Evolutionary conservation across 2,113 vertebrate genomes (phyloP).

Genomic region (Corythoichthys intestinalis): DNA sequence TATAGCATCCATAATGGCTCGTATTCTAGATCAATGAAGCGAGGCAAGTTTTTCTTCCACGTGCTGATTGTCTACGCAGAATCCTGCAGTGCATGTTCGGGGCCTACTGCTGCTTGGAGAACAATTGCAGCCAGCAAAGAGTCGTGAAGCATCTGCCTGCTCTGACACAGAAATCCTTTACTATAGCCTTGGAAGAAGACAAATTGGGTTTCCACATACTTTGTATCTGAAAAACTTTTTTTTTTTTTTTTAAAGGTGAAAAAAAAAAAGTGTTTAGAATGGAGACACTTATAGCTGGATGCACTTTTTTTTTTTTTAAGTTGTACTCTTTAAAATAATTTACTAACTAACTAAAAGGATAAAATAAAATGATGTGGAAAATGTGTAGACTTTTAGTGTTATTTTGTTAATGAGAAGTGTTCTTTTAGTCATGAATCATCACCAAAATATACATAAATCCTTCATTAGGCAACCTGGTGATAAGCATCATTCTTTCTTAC

Average conservation of each 20-base stretch:
- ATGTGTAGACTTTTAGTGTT: too few relatives aligned
- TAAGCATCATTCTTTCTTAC: not conserved
- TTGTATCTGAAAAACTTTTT: not conserved
- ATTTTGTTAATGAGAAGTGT: too few relatives aligned
- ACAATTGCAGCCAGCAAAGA: slow-evolving; percentile 72
- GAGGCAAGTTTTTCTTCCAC: slow-evolving; percentile 57
- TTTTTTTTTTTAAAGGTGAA: not conserved
- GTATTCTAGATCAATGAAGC: slow-evolving; percentile 71
- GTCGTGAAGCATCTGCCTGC: slow-evolving; percentile 66
- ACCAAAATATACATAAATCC: too few relatives aligned
- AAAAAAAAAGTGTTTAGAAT: not conserved
- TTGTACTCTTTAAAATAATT: too few relatives aligned
- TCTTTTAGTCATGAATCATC: too few relatives aligned
- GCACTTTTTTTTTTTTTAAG: too few relatives aligned
- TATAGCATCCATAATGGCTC: slow-evolving; percentile 75
- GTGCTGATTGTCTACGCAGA: slow-evolving; percentile 51
- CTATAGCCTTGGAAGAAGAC: slow-evolving; percentile 50
- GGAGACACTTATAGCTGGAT: too few relatives aligned
- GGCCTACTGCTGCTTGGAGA: slow-evolving; percentile 71
- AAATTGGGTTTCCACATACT: not conserved
- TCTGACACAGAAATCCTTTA: slow-evolving; percentile 55
- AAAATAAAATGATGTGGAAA: too few relatives aligned
- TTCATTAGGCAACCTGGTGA: too few relatives aligned
- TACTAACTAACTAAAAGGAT: too few relatives aligned
- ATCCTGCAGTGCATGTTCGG: slow-evolving; percentile 54